Evolutionary conservation across 23 tunicate species (phyloP).

Genomic region (Trididemnum miniatum): DNA sequence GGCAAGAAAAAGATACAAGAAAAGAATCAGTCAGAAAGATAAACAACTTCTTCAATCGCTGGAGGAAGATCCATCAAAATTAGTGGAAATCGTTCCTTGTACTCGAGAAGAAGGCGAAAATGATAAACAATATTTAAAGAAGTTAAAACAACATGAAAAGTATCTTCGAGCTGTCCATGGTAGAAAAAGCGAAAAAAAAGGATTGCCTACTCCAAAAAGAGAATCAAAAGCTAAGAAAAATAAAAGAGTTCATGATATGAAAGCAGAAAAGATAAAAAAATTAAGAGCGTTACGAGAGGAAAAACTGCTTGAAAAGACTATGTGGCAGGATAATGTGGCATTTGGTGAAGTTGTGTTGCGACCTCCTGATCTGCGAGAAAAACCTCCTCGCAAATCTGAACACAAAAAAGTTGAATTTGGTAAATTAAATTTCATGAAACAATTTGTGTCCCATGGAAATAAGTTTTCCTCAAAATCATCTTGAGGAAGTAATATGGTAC

Average conservation of each 20-base stretch:
- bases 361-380: conserved; percentile 10
- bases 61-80: not conserved
- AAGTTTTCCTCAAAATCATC: not conserved
- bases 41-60: conserved; percentile 12
- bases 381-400: not conserved
- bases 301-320: conserved; percentile 8
- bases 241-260: not conserved
- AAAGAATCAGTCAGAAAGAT: not conserved
- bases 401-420: not conserved
- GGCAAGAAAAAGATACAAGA: conserved; percentile 32
- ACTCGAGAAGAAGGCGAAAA: not conserved
- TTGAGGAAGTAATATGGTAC: too few relatives aligned
- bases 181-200: not conserved
- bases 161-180: not conserved
- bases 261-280: not conserved
- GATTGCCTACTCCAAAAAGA: not conserved
- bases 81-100: not conserved
- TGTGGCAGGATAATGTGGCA: conserved; percentile 26
- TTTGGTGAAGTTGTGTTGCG: conserved; percentile 39
- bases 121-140: not conserved
- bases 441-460: conserved; percentile 14
- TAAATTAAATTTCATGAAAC: conserved; percentile 27
- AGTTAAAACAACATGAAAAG: not conserved
- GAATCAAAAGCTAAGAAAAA: not conserved
- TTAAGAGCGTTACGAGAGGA: not conserved